Percentiles rank a stretch among this genome's conserved stretches.
Conservation (phyloP, 2,113 vertebrate species). For the Aix galericulata region DNA sequence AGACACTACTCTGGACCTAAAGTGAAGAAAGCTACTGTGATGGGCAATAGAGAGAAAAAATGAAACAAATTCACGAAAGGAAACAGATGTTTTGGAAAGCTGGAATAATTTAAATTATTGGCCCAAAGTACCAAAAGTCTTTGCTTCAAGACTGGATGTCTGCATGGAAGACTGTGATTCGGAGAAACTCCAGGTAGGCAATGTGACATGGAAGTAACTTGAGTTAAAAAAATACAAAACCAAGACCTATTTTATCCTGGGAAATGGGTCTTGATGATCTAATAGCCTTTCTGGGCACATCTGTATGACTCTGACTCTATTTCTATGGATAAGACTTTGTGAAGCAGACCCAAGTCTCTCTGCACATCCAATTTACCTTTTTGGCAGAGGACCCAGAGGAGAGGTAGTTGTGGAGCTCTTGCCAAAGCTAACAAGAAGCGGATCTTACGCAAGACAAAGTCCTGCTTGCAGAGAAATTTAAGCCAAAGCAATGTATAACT, state of each 20-base stretch:
- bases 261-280: background rate
- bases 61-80: background rate
- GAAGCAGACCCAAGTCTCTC: background rate
- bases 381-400: constrained; percentile 10
- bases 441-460: background rate
- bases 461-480: background rate
- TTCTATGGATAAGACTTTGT: constrained; percentile 9
- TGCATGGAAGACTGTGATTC: background rate
- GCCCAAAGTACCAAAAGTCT: background rate
- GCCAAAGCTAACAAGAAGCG: constrained; percentile 27
- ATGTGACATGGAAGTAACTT: background rate
- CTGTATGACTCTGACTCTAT: background rate
- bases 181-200: background rate
- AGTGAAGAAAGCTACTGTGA: background rate
- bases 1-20: background rate
- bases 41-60: background rate
- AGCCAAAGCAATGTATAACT: background rate
- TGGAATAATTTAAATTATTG: background rate
- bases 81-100: background rate
- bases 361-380: constrained; percentile 27
- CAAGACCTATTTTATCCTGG: background rate
- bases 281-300: background rate
- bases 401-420: background rate
- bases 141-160: background rate
- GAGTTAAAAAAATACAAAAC: background rate